A percentile compares a stretch with the other conserved stretches of the same genome.
These are phyloP conservation scores for Holotrichia oblita DNA, from an alignment of 1,140 invertebrate genomes.

Conservation along the genomic window DNA sequence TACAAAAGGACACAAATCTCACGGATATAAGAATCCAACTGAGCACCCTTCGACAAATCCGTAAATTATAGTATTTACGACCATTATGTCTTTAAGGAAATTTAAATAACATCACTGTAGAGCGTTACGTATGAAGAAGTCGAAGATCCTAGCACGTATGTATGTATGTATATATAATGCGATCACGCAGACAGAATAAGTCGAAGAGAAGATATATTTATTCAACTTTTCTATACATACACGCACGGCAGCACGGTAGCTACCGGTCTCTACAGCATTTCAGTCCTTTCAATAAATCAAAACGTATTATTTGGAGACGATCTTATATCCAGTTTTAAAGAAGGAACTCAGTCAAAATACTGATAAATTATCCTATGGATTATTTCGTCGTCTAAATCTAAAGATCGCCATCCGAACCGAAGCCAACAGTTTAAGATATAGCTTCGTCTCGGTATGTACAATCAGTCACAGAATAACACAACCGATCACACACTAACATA, in stretches of 20 bases:
- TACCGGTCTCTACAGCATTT: not conserved
- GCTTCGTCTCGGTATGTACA: no score
- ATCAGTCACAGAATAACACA: no score
- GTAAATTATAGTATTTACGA: constrained; percentile 35
- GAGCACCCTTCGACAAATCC: constrained; percentile 32
- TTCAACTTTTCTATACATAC: not conserved
- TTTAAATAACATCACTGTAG: constrained; percentile 10
- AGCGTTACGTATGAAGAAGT: not conserved
- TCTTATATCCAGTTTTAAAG: constrained; percentile 32
- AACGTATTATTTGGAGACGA: constrained; percentile 23
- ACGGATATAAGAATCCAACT: not conserved
- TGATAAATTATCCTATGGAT: constrained; percentile 28
- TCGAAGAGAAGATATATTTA: constrained; percentile 28
- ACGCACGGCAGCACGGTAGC: not conserved
- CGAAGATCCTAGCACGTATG: constrained; percentile 3
- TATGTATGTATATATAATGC: constrained; percentile 14
- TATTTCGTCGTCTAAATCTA: constrained; percentile 24
- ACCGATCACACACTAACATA: no score
- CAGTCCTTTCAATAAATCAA: constrained; percentile 29
- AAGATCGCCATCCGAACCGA: not conserved
- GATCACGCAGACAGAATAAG: constrained; percentile 25
- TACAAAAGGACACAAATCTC: constrained; percentile 5
- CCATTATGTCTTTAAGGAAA: constrained; percentile 29
- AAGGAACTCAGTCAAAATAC: constrained; percentile 33
- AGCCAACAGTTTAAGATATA: not conserved